These are phyloP conservation scores for Elephantulus edwardii DNA, from an alignment of 2,113 vertebrate species.

Conservation along the genomic window DNA sequence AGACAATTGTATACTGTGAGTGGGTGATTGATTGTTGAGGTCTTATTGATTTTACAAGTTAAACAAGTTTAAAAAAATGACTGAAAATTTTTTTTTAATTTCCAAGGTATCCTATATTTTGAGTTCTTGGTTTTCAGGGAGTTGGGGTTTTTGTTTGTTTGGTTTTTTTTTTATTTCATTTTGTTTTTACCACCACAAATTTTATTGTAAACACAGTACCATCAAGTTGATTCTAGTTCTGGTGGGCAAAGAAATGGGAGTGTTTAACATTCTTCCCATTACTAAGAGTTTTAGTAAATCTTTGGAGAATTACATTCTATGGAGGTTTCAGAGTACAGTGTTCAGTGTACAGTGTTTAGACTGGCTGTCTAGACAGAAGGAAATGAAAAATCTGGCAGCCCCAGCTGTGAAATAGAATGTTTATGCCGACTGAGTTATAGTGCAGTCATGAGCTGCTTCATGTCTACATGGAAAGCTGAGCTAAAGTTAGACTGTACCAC, in stretches of 20 bases:
- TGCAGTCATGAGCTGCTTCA: neutral
- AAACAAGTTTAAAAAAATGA: too few relatives aligned
- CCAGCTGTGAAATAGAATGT: neutral
- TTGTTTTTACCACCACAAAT: too few relatives aligned
- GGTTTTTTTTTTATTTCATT: conserved; percentile 36
- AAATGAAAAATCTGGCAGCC: conserved; percentile 52
- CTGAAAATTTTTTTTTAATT: neutral
- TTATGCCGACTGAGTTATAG: conserved; percentile 21
- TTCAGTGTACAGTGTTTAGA: too few relatives aligned
- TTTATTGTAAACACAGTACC: too few relatives aligned
- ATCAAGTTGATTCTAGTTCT: too few relatives aligned
- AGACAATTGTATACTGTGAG: neutral
- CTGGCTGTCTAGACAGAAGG: conserved; percentile 71
- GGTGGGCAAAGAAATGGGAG: conserved; percentile 18
- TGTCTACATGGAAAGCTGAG: neutral
- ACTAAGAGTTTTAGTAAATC: neutral
- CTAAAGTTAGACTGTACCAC: neutral
- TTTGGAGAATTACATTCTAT: conserved; percentile 3
- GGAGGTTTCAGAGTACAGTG: conserved; percentile 5
- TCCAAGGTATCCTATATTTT: conserved; percentile 14
- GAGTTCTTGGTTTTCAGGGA: too few relatives aligned
- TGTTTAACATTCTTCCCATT: neutral
- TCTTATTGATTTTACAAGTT: conserved; percentile 58
- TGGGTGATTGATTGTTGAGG: conserved; percentile 9
- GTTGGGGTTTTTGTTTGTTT: too few relatives aligned